Conservation (phyloP, 1,140 invertebrate genomes). For the Listronotus bonariensis region DNA sequence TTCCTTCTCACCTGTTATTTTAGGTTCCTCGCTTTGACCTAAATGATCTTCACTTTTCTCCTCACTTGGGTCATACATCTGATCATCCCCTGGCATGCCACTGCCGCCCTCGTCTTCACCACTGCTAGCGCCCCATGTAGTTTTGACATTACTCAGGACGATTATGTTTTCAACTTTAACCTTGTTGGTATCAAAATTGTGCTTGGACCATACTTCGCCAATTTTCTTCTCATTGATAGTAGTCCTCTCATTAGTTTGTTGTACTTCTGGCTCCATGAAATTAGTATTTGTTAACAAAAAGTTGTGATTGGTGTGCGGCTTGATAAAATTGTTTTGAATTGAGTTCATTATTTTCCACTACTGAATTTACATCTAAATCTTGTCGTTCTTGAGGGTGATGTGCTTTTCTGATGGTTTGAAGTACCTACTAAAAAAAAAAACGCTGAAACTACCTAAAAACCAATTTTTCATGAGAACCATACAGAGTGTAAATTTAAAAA, state of each 20-base stretch:
- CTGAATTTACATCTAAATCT: too few relatives aligned
- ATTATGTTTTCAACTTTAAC: conserved; percentile 31
- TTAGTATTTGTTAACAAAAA: conserved; percentile 32
- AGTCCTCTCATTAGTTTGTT: conserved; percentile 25
- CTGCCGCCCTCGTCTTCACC: not conserved
- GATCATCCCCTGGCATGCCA: not conserved
- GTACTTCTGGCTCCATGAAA: conserved; percentile 21
- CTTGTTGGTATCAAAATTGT: conserved; percentile 42
- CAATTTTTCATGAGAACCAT: too few relatives aligned
- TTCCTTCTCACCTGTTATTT: too few relatives aligned
- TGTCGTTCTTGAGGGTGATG: too few relatives aligned
- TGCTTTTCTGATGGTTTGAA: too few relatives aligned
- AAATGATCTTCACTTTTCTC: not conserved
- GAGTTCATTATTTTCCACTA: conserved; percentile 20
- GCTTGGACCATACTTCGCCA: conserved; percentile 41
- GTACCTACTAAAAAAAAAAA: too few relatives aligned
- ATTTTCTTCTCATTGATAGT: conserved; percentile 33
- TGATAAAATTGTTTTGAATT: conserved; percentile 38
- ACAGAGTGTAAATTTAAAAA: too few relatives aligned
- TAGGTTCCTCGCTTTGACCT: not conserved
- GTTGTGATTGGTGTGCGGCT: conserved; percentile 31
- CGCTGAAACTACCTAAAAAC: too few relatives aligned
- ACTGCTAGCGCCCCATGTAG: conserved; percentile 36
- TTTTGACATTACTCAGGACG: conserved; percentile 34
- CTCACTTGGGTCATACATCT: conserved; percentile 3